Percentiles rank a stretch among this genome's conserved stretches.
Conservation (phyloP, 2,797 vertebrate species). For the Hipposideros larvatus region DNA sequence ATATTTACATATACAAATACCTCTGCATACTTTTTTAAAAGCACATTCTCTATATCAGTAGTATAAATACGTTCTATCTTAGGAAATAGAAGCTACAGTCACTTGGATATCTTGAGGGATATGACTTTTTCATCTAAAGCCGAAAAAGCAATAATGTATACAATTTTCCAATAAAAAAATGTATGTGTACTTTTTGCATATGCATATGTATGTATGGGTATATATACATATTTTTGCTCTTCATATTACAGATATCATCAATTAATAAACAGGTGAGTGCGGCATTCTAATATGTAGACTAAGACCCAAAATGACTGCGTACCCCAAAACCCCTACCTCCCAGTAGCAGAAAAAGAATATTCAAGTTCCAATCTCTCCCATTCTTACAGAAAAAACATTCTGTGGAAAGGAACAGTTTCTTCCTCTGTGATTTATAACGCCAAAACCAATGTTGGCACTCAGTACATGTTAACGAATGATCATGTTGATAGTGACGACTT, state of each 20-base stretch:
- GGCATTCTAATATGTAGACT: neutral
- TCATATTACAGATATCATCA: neutral
- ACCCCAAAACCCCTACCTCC: neutral
- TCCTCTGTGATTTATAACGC: slow-evolving; percentile 52
- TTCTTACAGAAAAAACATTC: neutral
- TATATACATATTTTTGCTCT: neutral
- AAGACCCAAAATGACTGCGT: neutral
- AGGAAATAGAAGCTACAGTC: neutral
- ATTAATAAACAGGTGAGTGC: neutral
- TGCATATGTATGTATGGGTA: neutral
- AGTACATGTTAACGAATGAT: slow-evolving; percentile 61
- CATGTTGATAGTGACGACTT: slow-evolving; percentile 56
- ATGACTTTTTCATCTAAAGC: neutral
- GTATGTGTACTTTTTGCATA: neutral
- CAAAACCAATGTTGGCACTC: slow-evolving; percentile 31
- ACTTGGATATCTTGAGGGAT: neutral
- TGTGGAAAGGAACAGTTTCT: slow-evolving; percentile 22
- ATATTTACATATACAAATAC: neutral
- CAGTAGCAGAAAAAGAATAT: neutral
- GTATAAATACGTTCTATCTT: neutral
- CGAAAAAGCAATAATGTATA: neutral
- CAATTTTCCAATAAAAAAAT: slow-evolving; percentile 32
- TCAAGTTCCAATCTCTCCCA: neutral
- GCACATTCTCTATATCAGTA: neutral
- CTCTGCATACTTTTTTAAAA: neutral